These are phyloP conservation scores for Troides oblongomaculatus DNA, from an alignment of 2,888 invertebrate genomes.

Conservation along the genomic window DNA sequence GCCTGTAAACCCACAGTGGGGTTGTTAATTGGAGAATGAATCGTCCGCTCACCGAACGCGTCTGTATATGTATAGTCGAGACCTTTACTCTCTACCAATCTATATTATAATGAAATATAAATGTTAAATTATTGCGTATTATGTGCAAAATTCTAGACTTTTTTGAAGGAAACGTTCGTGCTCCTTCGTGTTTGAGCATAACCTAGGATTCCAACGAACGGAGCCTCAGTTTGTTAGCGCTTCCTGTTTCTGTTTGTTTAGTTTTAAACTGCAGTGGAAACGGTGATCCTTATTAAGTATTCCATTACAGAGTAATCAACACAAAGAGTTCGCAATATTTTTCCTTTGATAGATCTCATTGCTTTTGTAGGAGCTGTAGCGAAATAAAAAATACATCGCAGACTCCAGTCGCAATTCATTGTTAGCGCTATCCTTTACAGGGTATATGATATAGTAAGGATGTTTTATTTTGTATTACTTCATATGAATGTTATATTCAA, in stretches of 20 bases:
- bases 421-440: no score
- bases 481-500: no score
- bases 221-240: conserved; percentile 30
- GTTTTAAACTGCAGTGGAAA: conserved; percentile 41
- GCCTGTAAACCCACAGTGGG: no score
- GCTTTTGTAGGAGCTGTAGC: neutral
- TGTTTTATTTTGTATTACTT: no score
- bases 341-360: conserved; percentile 16
- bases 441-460: no score
- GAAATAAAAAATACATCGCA: no score
- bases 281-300: conserved; percentile 39
- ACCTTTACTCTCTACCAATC: no score
- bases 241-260: conserved; percentile 44
- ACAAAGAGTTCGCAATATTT: neutral
- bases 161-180: conserved; percentile 53
- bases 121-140: conserved; percentile 32
- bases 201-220: conserved; percentile 27
- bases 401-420: no score
- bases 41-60: no score
- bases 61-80: no score
- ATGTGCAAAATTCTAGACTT: conserved; percentile 42
- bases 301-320: conserved; percentile 4
- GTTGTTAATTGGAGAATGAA: no score
- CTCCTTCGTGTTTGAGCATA: conserved; percentile 46
- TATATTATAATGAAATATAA: no score